Conservation (phyloP, 2,113 vertebrate species). For the Dissostichus mawsoni region DNA sequence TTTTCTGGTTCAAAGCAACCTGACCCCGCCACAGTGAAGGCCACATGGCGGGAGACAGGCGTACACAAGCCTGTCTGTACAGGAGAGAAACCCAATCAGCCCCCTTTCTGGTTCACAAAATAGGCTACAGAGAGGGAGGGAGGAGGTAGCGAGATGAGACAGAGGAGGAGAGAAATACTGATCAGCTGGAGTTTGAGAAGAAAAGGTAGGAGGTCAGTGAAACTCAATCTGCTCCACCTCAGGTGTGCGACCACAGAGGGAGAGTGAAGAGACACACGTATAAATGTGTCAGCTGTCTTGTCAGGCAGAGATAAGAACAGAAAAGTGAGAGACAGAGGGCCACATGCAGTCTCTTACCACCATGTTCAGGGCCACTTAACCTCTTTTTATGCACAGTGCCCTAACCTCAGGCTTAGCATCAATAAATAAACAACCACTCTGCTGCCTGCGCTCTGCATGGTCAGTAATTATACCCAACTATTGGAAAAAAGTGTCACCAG, state of each 20-base stretch:
- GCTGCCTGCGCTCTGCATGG: conserved; percentile 36
- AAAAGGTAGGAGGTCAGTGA: conserved; percentile 57
- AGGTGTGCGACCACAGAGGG: conserved; percentile 39
- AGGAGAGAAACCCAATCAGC: conserved; percentile 76
- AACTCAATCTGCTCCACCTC: conserved; percentile 65
- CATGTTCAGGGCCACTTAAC: conserved; percentile 64
- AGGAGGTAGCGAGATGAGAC: conserved; percentile 28
- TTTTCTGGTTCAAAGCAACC: conserved; percentile 59
- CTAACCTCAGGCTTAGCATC: conserved; percentile 60
- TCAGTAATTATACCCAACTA: conserved; percentile 76
- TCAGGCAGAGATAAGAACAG: conserved; percentile 10
- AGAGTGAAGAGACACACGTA: conserved; percentile 15
- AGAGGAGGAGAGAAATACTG: conserved; percentile 10
- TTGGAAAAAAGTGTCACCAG: conserved; percentile 60
- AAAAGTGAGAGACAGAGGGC: not conserved
- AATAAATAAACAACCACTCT: conserved; percentile 77
- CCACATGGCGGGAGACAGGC: conserved; percentile 53
- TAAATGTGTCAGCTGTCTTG: conserved; percentile 23
- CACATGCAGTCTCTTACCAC: conserved; percentile 27
- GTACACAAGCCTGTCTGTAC: conserved; percentile 56
- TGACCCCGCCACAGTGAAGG: conserved; percentile 58
- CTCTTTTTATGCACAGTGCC: conserved; percentile 52
- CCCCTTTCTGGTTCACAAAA: conserved; percentile 60
- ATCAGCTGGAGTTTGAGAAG: conserved; percentile 23
- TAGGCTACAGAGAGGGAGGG: conserved; percentile 40